Percentiles rank a stretch among this genome's conserved stretches.
phyloP scores from a whole-genome alignment of 2,113 vertebrate species.

The Pituophis catenifer region DNA sequence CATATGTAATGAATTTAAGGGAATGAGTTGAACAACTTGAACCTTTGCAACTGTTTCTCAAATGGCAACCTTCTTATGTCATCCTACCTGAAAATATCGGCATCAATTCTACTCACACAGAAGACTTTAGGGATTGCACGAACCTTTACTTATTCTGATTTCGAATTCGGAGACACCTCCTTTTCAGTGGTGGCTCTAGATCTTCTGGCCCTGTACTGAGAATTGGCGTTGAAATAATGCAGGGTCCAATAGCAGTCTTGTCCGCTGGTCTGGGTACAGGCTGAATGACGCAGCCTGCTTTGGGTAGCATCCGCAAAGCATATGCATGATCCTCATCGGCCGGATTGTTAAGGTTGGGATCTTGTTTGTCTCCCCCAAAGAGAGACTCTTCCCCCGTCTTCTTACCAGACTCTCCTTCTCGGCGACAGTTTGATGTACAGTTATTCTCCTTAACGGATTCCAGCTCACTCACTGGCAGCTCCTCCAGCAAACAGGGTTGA shows the following conservation, averaged over 20 bases:
- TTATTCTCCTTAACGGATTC: slow-evolving; percentile 98
- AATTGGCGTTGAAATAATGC: slow-evolving; percentile 87
- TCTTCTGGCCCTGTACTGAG: slow-evolving; percentile 87
- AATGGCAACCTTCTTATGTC: slow-evolving; percentile 15
- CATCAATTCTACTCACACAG: slow-evolving; percentile 54
- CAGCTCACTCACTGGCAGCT: slow-evolving; percentile 82
- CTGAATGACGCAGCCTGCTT: slow-evolving; percentile 96
- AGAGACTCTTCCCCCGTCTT: slow-evolving; percentile 80
- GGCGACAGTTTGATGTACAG: slow-evolving; percentile 79
- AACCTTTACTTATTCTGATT: slow-evolving; percentile 99
- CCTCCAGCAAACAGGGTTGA: slow-evolving; percentile 48
- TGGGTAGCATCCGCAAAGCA: slow-evolving; percentile 89
- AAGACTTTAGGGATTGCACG: slow-evolving; percentile 71
- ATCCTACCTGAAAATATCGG: slow-evolving; percentile 43
- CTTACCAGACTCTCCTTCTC: slow-evolving; percentile 83
- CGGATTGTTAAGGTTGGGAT: slow-evolving; percentile 83
- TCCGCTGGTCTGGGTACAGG: slow-evolving; percentile 96
- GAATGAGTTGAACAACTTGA: background rate
- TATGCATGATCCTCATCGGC: slow-evolving; percentile 96
- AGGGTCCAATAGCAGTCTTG: slow-evolving; percentile 89
- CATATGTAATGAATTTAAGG: slow-evolving; percentile 31
- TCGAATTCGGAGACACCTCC: slow-evolving; percentile 99
- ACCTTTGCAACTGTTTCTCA: slow-evolving; percentile 29
- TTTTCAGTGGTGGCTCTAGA: slow-evolving; percentile 94
- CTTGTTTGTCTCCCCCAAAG: slow-evolving; percentile 82